Evolutionary conservation across 2,888 invertebrate species (phyloP), one percentile per base, ranked within the genome.

Genomic region (Drosophila kuntzei): DNA sequence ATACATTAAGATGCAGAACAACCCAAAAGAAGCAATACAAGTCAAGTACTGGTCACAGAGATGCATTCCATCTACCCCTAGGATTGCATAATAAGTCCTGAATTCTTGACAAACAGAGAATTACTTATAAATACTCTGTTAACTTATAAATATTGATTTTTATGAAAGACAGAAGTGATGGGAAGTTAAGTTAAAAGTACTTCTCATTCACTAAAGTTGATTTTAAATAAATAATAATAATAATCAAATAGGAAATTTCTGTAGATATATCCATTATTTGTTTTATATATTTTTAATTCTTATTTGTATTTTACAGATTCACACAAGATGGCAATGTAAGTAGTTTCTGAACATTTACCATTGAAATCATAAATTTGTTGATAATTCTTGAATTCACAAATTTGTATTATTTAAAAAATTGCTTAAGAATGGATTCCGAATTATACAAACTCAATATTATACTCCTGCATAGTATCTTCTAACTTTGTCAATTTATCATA

Each of bases 11-110:
- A 39, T 59, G 77, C 34, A 41, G 76, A 11, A 12, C 20, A 14
- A 41, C 8, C 29, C 60, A 36, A 32, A 51, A 55, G 54, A 51
- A 34, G 25, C 39, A 39, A 34, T 39, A 29, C 29, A 37, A 65
- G 46, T 49, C 63, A 58, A 67, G 70, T 32, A 47, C 43, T 77
- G 64, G 32, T 20, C 67, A 71, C 39, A 71, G 70, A 70, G 67
- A 57, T 71, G 61, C 53, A 50, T 64, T 59, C 54, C 54, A 47
- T 11, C 50, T 43, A 37, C 49, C 55, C 39, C 36, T 25, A 27
- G 16, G 55, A 36, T 43, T 55, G 72, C 41, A 72, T 59, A 66
- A 47, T 43, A 70, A 60, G 34, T 60, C 34, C 46, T 7, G 14
- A 3, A 14, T 14, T n/a, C 51, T 39, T 27, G 39, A 29, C 39